A percentile compares a stretch with the other conserved stretches of the same genome.
Evolutionary conservation across 2,113 vertebrate species (phyloP).

Genomic region (Osmerus eperlanus): DNA sequence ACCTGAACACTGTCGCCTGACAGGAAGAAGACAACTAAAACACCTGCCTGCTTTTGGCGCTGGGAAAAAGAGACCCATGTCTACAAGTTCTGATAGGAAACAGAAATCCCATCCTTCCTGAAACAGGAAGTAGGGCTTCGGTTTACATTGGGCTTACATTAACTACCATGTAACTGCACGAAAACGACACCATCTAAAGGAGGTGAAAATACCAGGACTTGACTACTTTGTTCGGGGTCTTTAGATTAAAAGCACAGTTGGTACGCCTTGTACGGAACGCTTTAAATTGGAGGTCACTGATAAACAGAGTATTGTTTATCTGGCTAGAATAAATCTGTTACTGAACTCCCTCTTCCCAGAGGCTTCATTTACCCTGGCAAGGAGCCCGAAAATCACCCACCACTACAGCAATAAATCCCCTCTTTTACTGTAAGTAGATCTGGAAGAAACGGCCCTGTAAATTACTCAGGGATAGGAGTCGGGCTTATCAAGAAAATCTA

Average conservation of each 20-base stretch:
- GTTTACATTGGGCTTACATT: too few species aligned
- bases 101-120: too few species aligned
- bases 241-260: constrained; percentile 5
- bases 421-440: constrained; percentile 28
- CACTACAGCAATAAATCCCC: constrained; percentile 48
- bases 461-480: constrained; percentile 41
- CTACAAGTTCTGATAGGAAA: too few species aligned
- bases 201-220: too few species aligned
- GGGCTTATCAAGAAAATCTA: constrained; percentile 10
- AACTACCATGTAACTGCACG: too few species aligned
- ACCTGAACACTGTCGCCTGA: not conserved
- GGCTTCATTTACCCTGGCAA: constrained; percentile 50
- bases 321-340: constrained; percentile 40
- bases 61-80: too few species aligned
- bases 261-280: constrained; percentile 33
- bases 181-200: too few species aligned
- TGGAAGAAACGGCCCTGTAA: constrained; percentile 22
- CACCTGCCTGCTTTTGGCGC: too few species aligned
- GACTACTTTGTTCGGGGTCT: too few species aligned
- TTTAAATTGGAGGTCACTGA: constrained; percentile 40
- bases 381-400: constrained; percentile 48
- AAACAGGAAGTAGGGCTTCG: too few species aligned
- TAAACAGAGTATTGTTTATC: constrained; percentile 50
- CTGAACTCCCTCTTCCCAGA: constrained; percentile 17
- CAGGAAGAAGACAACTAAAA: not conserved